Evolutionary conservation across 2,797 vertebrate genomes (phyloP).

Genomic region (Echeneis naucrates): DNA sequence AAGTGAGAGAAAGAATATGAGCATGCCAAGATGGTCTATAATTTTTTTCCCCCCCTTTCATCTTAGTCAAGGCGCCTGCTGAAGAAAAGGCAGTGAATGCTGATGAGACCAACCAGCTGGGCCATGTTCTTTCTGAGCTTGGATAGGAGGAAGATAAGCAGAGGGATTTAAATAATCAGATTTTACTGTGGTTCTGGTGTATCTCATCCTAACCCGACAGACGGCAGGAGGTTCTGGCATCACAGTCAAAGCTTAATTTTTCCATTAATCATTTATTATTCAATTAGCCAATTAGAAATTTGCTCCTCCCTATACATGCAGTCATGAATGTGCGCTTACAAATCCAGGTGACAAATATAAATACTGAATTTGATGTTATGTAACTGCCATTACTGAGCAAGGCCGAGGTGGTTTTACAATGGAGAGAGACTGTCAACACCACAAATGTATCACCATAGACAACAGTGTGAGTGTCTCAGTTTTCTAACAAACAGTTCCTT

Average conservation of each 20-base stretch:
- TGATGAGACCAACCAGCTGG: slow-evolving; percentile 43
- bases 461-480: not conserved
- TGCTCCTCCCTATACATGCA: not conserved
- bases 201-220: not conserved
- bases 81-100: slow-evolving; percentile 58
- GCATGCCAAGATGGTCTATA: slow-evolving; percentile 29
- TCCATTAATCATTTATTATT: not conserved
- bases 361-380: slow-evolving; percentile 19
- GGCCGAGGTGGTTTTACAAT: slow-evolving; percentile 28
- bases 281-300: slow-evolving; percentile 12
- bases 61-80: slow-evolving; percentile 51
- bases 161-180: slow-evolving; percentile 48
- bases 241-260: not conserved
- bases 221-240: not conserved
- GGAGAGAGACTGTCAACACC: slow-evolving; percentile 25
- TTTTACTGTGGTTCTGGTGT: slow-evolving; percentile 4
- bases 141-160: slow-evolving; percentile 22
- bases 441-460: slow-evolving; percentile 18
- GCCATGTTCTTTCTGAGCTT: slow-evolving; percentile 38
- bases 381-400: slow-evolving; percentile 26
- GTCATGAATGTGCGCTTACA: slow-evolving; percentile 6
- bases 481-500: not conserved
- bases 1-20: slow-evolving; percentile 30
- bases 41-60: slow-evolving; percentile 61
- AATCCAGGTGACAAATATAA: slow-evolving; percentile 8